Evolutionary conservation across 2,797 vertebrate species (phyloP).

Genomic region (Sebastes hubbsi): DNA sequence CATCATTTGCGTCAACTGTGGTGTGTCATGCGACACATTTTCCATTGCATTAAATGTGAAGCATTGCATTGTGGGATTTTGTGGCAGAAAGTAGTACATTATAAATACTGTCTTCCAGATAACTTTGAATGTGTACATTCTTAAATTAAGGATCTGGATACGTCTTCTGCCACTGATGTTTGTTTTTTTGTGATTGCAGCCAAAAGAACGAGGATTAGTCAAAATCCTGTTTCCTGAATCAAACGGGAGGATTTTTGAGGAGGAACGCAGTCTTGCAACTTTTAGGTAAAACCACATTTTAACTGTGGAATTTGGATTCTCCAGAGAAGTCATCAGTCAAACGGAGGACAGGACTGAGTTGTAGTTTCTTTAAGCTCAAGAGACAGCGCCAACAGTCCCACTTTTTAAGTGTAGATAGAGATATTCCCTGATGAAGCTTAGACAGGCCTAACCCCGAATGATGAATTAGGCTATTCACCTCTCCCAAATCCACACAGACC

Average conservation of each 20-base stretch:
- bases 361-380: slow-evolving; percentile 69
- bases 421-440: slow-evolving; percentile 75
- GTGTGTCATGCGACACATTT: background rate
- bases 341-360: slow-evolving; percentile 64
- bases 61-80: background rate
- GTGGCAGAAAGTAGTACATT: background rate
- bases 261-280: slow-evolving; percentile 23
- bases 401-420: slow-evolving; percentile 75
- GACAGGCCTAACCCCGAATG: slow-evolving; percentile 71
- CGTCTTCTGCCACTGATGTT: slow-evolving; percentile 4
- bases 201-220: slow-evolving; percentile 34
- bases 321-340: slow-evolving; percentile 76
- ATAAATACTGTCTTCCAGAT: background rate
- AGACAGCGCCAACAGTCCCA: slow-evolving; percentile 70
- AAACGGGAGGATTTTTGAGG: background rate
- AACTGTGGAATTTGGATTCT: slow-evolving; percentile 71
- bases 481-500: slow-evolving; percentile 73
- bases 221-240: slow-evolving; percentile 38
- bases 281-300: slow-evolving; percentile 62
- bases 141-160: background rate
- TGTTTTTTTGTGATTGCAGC: slow-evolving; percentile 6
- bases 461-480: slow-evolving; percentile 82
- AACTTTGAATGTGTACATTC: background rate
- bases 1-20: background rate
- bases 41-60: background rate